phyloP scores from a whole-genome alignment of 2,888 invertebrate species.

The Nymphalis polychloros region DNA sequence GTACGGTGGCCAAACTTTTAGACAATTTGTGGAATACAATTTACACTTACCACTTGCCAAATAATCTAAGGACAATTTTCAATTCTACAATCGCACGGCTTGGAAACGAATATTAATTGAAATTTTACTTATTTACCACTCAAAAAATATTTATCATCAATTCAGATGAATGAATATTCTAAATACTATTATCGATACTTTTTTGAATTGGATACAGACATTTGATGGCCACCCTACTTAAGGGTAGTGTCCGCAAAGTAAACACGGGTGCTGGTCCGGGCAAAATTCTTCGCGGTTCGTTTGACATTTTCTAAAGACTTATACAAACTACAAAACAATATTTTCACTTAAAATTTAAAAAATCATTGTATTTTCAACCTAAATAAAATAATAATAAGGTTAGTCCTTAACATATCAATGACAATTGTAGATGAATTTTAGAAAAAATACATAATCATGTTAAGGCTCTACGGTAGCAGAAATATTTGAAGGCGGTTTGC shows the following conservation, averaged over 20 bases:
- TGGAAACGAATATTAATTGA: no score
- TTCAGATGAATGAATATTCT: not conserved
- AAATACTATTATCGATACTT: not conserved
- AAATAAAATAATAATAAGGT: conserved; percentile 38
- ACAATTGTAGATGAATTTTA: conserved; percentile 16
- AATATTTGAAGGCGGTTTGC: conserved; percentile 63
- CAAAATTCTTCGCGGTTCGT: conserved; percentile 74
- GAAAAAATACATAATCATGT: conserved; percentile 69
- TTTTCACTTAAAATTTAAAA: conserved; percentile 16
- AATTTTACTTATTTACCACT: no score
- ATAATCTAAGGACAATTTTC: no score
- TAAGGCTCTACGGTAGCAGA: conserved; percentile 70
- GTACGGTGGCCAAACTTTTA: conserved; percentile 42
- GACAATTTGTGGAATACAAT: not conserved
- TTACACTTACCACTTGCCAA: no score
- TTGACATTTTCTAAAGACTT: conserved; percentile 65
- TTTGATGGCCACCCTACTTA: conserved; percentile 30
- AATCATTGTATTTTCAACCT: conserved; percentile 40
- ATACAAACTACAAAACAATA: conserved; percentile 49
- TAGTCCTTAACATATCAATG: not conserved
- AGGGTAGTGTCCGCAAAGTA: conserved; percentile 70
- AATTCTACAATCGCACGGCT: no score
- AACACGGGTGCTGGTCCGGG: conserved; percentile 65
- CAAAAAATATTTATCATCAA: no score
- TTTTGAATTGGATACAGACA: not conserved